Percentiles rank a stretch among this genome's conserved stretches.
Conservation (phyloP, 2,888 invertebrate genomes). For the Fragum fragum region DNA sequence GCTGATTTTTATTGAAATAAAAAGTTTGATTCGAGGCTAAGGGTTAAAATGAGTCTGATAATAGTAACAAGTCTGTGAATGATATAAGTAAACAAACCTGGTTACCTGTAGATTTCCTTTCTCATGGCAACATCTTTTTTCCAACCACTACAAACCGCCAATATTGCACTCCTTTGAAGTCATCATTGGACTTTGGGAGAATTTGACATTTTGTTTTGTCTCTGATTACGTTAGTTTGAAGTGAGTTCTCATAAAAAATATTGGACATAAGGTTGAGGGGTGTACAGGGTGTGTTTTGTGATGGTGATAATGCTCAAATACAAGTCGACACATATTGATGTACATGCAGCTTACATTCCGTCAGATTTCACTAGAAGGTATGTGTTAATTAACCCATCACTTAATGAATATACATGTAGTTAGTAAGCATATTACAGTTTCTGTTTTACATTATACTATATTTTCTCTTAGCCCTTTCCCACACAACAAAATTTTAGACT, state of each 20-base stretch:
- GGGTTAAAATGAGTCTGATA: constrained; percentile 7
- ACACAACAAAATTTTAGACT: too few relatives aligned
- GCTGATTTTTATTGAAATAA: too few relatives aligned
- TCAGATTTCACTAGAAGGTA: constrained; percentile 26
- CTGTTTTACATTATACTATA: too few relatives aligned
- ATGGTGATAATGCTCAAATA: constrained; percentile 58
- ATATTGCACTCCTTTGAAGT: constrained; percentile 4
- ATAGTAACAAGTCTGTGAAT: constrained; percentile 28
- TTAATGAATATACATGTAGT: too few relatives aligned
- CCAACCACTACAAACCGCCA: constrained; percentile 2
- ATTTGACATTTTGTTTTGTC: not conserved
- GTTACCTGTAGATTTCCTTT: constrained; percentile 10
- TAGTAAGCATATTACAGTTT: too few relatives aligned
- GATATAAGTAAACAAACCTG: constrained; percentile 25
- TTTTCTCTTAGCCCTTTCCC: too few relatives aligned
- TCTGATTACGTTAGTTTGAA: too few relatives aligned
- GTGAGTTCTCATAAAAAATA: too few relatives aligned
- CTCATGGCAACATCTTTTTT: not conserved
- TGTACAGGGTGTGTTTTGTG: not conserved
- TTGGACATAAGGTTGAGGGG: too few relatives aligned
- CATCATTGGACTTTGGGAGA: not conserved
- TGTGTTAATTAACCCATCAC: constrained; percentile 1
- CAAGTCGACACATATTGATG: constrained; percentile 62
- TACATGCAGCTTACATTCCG: constrained; percentile 56
- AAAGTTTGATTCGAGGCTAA: not conserved